Conservation (phyloP, 2,797 vertebrate species). For the Sebastes variabilis region DNA sequence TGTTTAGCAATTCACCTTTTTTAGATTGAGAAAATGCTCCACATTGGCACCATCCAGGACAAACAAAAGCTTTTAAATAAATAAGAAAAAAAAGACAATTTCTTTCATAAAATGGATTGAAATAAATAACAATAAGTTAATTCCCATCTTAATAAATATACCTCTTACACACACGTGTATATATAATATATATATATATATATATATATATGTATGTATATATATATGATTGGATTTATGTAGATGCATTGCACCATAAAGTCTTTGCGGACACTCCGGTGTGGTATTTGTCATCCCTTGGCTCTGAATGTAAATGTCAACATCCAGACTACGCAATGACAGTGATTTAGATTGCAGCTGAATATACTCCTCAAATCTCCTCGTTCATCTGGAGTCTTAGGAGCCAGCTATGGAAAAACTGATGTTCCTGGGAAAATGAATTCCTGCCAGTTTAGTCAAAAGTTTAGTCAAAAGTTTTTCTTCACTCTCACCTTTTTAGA, state of each 20-base stretch:
- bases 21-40: conserved; percentile 75
- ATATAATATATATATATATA: conserved; percentile 5
- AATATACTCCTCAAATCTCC: conserved; percentile 76
- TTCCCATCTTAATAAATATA: conserved; percentile 98
- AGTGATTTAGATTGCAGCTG: conserved; percentile 65
- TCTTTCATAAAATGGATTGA: conserved; percentile 88
- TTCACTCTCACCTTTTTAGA: conserved; percentile 30
- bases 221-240: conserved; percentile 82
- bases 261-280: conserved; percentile 74
- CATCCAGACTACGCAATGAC: conserved; percentile 61
- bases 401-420: conserved; percentile 52
- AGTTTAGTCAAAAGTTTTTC: conserved; percentile 3
- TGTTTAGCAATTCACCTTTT: conserved; percentile 43
- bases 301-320: conserved; percentile 81
- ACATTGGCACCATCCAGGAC: conserved; percentile 93
- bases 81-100: conserved; percentile 90
- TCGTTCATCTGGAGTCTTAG: conserved; percentile 38
- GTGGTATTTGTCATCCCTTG: conserved; percentile 55
- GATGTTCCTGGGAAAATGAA: conserved; percentile 52
- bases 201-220: conserved; percentile 31
- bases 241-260: conserved; percentile 87
- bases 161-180: conserved; percentile 82
- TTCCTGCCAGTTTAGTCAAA: conserved; percentile 22
- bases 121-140: conserved; percentile 99
- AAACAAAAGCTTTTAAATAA: conserved; percentile 89